A percentile compares a stretch with the other conserved stretches of the same genome.
These are phyloP conservation scores for Zele albiditarsus DNA, from an alignment of 2,888 invertebrate genomes.

Conservation along the genomic window DNA sequence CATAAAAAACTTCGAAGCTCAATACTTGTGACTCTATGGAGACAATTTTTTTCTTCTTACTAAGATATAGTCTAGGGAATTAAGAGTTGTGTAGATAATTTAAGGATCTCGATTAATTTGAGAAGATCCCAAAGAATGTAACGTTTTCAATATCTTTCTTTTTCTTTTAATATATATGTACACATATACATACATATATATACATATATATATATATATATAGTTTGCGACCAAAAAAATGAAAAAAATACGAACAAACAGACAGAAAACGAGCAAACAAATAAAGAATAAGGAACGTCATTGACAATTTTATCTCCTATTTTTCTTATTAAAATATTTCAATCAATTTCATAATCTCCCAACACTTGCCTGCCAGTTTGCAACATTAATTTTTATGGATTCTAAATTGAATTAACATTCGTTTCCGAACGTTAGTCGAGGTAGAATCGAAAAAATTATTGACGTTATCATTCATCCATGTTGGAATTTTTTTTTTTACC, in stretches of 20 bases:
- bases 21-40: not conserved
- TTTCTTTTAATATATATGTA: slow-evolving; percentile 1
- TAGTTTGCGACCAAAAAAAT: slow-evolving; percentile 39
- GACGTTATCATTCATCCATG: too few relatives aligned
- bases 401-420: not conserved
- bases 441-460: too few relatives aligned
- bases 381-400: not conserved
- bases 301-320: not conserved
- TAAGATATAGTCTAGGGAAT: not conserved
- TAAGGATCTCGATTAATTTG: slow-evolving; percentile 11
- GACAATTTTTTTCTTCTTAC: not conserved
- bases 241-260: slow-evolving; percentile 37
- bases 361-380: not conserved
- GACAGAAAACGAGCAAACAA: too few relatives aligned
- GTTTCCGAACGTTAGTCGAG: not conserved
- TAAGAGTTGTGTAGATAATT: slow-evolving; percentile 12
- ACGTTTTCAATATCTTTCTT: not conserved
- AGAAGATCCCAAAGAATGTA: slow-evolving; percentile 10
- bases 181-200: not conserved
- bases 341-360: not conserved
- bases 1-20: not conserved
- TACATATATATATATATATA: not conserved
- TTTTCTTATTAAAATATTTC: not conserved
- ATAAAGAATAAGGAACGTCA: not conserved
- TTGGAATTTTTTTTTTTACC: too few relatives aligned